Conservation (phyloP, 2,888 invertebrate genomes). For the Stegana nigrithorax region DNA sequence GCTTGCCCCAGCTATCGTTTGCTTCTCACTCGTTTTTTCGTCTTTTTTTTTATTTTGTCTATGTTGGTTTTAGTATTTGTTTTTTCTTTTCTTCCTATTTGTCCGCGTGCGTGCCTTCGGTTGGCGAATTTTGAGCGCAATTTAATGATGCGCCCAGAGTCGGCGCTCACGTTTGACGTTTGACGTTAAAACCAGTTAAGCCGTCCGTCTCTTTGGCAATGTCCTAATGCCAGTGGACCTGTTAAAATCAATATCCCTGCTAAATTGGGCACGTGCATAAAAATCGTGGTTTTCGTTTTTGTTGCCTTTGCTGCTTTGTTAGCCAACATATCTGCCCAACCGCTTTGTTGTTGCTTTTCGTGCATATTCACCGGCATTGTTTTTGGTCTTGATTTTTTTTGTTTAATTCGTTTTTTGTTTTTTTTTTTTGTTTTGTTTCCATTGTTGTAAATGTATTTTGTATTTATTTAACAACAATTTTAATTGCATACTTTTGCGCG, state of each 20-base stretch:
- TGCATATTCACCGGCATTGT: not conserved
- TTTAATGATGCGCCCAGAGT: too few species aligned
- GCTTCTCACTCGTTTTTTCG: not conserved
- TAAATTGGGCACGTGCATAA: not conserved
- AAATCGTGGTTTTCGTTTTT: too few species aligned
- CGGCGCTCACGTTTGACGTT: too few species aligned
- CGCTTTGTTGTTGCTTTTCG: not conserved
- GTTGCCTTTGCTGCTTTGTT: not conserved
- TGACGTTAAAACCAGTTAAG: slow-evolving; percentile 1
- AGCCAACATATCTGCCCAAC: not conserved
- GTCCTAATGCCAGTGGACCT: not conserved
- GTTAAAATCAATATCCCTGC: slow-evolving; percentile 2
- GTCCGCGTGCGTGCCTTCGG: not conserved
- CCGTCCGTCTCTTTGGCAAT: too few species aligned
- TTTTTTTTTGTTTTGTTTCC: not conserved
- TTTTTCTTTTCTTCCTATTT: not conserved
- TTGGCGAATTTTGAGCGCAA: not conserved
- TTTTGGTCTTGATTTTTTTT: not conserved
- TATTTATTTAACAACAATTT: not conserved
- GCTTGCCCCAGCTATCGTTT: not conserved
- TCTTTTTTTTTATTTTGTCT: not conserved
- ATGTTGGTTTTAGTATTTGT: not conserved
- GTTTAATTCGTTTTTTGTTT: not conserved
- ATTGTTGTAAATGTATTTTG: not conserved
- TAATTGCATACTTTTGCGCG: not conserved